Percentiles rank a stretch among this genome's conserved stretches.
phyloP scores from a whole-genome alignment of 30 jellyfish, hydroid and myxozoan species.

The Nemopilema nomurai region DNA sequence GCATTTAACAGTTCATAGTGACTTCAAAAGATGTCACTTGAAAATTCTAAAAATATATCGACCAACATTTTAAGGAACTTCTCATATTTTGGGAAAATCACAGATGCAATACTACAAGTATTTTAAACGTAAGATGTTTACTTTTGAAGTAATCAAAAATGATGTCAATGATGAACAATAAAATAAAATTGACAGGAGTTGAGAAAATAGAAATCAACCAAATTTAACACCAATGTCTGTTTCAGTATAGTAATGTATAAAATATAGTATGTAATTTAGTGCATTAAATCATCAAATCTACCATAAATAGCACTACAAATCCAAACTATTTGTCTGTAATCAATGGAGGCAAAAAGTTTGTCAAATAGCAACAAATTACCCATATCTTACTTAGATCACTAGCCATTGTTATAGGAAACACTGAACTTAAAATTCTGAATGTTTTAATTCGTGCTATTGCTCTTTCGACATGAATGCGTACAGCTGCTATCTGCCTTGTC shows the following conservation, averaged over 20 bases:
- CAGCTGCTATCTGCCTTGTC: conserved; percentile 65
- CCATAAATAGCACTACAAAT: no score
- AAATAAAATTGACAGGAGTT: background rate
- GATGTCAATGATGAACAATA: background rate
- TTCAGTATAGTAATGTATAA: no score
- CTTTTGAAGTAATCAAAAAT: background rate
- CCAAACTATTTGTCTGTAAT: background rate
- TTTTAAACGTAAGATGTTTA: background rate
- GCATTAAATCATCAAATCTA: no score
- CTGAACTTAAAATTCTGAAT: conserved; percentile 10
- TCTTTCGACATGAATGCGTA: conserved; percentile 64
- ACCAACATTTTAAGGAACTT: no score
- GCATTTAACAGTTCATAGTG: background rate
- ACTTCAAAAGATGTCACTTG: background rate
- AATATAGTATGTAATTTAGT: no score
- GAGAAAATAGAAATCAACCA: no score
- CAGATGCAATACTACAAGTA: background rate
- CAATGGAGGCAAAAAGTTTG: conserved; percentile 47
- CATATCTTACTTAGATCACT: conserved; percentile 25
- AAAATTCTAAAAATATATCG: background rate
- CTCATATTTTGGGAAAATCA: background rate
- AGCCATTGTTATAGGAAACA: conserved; percentile 49
- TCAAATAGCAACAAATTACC: conserved; percentile 32
- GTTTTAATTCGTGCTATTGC: conserved; percentile 61
- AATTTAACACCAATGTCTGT: no score